Percentiles rank a stretch among this genome's conserved stretches.
phyloP scores from a whole-genome alignment of 2,888 invertebrate species.

The Desoria tigrina region DNA sequence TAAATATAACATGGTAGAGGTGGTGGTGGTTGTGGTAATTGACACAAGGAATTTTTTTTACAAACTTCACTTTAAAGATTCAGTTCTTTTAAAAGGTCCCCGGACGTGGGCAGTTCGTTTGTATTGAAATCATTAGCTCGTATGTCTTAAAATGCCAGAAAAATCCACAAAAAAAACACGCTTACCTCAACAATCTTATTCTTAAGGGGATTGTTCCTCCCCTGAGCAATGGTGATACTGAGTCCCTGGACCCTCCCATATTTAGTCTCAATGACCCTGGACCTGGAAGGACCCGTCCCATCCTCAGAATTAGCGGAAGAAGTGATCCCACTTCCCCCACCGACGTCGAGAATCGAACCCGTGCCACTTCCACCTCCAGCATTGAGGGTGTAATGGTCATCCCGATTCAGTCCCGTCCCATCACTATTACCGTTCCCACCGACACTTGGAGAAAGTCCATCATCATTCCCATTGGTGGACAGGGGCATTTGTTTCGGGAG shows the following conservation, averaged over 20 bases:
- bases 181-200: conserved; percentile 53
- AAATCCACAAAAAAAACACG: no score
- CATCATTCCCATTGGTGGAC: conserved; percentile 3
- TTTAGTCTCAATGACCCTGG: conserved; percentile 77
- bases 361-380: conserved; percentile 2
- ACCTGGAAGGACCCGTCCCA: conserved; percentile 61
- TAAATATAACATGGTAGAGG: no score
- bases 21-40: no score
- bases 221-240: conserved; percentile 43
- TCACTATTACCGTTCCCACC: neutral
- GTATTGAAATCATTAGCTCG: no score
- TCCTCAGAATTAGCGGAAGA: neutral
- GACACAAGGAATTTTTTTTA: no score
- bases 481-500: conserved; percentile 42
- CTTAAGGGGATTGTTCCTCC: conserved; percentile 49
- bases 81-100: no score
- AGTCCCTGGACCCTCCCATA: conserved; percentile 60
- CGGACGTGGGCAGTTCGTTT: no score
- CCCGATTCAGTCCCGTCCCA: neutral
- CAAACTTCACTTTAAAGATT: no score
- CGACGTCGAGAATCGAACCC: conserved; percentile 3
- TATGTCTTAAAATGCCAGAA: no score
- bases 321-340: neutral
- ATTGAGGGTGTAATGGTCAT: neutral
- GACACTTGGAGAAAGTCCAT: neutral